Conservation (phyloP, 2,797 vertebrate species). For the Chrosomus eos region DNA sequence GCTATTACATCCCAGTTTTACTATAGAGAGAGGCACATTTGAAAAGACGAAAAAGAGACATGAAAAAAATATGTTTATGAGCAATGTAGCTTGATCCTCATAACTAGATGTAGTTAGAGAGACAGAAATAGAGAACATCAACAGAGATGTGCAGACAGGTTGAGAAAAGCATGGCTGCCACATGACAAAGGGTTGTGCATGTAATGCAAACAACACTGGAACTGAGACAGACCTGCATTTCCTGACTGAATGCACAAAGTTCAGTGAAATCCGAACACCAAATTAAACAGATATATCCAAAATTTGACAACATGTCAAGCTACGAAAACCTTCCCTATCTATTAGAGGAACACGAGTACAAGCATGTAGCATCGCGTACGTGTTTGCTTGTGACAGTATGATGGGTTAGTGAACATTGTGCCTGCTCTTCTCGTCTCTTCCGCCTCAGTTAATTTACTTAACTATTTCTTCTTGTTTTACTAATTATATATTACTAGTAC, state of each 20-base stretch:
- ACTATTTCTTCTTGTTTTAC: not conserved
- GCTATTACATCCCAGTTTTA: constrained; percentile 33
- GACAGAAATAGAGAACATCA: constrained; percentile 23
- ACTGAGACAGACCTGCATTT: constrained; percentile 15
- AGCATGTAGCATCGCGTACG: constrained; percentile 19
- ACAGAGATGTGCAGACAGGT: not conserved
- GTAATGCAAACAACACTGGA: not conserved
- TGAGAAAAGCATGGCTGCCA: constrained; percentile 20
- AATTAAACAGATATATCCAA: constrained; percentile 15
- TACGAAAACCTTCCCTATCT: constrained; percentile 9
- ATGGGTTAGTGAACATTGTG: not conserved
- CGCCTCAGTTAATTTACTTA: not conserved
- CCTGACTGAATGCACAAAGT: not conserved
- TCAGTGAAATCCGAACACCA: not conserved
- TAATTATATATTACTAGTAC: not conserved
- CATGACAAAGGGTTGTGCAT: not conserved
- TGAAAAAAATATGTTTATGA: constrained; percentile 36
- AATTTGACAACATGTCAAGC: constrained; percentile 31
- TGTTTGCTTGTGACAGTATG: constrained; percentile 41
- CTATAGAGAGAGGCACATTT: constrained; percentile 25
- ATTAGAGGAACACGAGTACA: constrained; percentile 18
- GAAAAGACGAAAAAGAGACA: constrained; percentile 22
- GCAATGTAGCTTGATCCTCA: constrained; percentile 28
- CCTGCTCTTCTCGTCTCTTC: not conserved
- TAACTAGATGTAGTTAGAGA: not conserved